These are phyloP conservation scores for Casuarius casuarius DNA, from an alignment of 2,113 vertebrate species.

Conservation along the genomic window DNA sequence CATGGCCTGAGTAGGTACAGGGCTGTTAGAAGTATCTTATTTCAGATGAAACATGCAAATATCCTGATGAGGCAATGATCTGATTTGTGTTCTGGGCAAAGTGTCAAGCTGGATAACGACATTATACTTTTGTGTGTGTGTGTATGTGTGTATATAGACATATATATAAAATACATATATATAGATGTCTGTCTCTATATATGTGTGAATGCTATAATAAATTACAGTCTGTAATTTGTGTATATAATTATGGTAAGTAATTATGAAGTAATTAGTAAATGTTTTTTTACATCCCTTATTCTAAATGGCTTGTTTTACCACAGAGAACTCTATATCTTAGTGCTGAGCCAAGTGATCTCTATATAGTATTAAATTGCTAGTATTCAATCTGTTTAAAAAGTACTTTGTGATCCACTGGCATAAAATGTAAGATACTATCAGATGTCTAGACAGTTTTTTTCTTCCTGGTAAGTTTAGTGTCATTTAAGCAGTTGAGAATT, in stretches of 20 bases:
- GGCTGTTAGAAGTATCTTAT: neutral
- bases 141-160: too few species aligned
- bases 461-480: neutral
- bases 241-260: neutral
- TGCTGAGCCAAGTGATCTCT: neutral
- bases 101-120: neutral
- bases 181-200: neutral
- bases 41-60: neutral
- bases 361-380: neutral
- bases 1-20: neutral
- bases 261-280: neutral
- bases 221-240: neutral
- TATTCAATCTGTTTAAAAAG: neutral
- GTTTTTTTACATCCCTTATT: neutral
- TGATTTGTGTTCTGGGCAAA: neutral
- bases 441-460: neutral
- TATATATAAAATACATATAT: too few species aligned
- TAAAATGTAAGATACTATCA: neutral
- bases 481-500: neutral
- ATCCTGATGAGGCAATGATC: neutral
- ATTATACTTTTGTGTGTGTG: neutral
- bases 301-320: neutral
- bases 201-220: neutral
- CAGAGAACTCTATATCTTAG: neutral
- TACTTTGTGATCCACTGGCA: neutral